Percentiles rank a stretch among this genome's conserved stretches.
phyloP scores from a whole-genome alignment of 2,797 vertebrate species.

The Rachycentron canadum region DNA sequence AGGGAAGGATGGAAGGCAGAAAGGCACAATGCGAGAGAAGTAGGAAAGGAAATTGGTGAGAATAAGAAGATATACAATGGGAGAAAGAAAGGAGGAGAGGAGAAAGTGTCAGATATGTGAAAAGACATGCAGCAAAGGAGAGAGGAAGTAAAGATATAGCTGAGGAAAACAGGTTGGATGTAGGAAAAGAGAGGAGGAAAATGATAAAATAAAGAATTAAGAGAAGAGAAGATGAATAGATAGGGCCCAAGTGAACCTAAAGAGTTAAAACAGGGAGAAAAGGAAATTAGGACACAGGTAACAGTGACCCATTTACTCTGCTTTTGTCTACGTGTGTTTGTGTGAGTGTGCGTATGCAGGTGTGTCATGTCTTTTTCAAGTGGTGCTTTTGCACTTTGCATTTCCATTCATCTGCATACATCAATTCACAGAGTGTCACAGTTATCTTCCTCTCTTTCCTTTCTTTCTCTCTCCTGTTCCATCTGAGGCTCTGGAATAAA shows the following conservation, averaged over 20 bases:
- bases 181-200: background rate
- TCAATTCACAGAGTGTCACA: background rate
- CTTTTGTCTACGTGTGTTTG: constrained; percentile 6
- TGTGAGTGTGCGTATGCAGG: background rate
- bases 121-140: background rate
- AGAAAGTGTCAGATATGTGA: background rate
- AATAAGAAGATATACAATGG: background rate
- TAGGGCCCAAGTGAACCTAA: constrained; percentile 7
- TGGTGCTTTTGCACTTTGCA: constrained; percentile 17
- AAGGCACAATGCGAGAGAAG: background rate
- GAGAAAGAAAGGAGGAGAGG: background rate
- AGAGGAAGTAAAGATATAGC: background rate
- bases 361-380: constrained; percentile 10
- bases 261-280: constrained; percentile 18
- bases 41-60: background rate
- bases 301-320: constrained; percentile 54
- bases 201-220: background rate
- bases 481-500: constrained; percentile 14
- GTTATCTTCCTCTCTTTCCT: background rate
- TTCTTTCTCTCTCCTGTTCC: constrained; percentile 2
- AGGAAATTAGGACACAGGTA: constrained; percentile 42
- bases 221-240: background rate
- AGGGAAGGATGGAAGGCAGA: constrained; percentile 4
- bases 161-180: background rate
- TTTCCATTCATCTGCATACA: constrained; percentile 24